phyloP scores from a whole-genome alignment of 2,888 invertebrate species.

The Drosophila paramelanica region DNA sequence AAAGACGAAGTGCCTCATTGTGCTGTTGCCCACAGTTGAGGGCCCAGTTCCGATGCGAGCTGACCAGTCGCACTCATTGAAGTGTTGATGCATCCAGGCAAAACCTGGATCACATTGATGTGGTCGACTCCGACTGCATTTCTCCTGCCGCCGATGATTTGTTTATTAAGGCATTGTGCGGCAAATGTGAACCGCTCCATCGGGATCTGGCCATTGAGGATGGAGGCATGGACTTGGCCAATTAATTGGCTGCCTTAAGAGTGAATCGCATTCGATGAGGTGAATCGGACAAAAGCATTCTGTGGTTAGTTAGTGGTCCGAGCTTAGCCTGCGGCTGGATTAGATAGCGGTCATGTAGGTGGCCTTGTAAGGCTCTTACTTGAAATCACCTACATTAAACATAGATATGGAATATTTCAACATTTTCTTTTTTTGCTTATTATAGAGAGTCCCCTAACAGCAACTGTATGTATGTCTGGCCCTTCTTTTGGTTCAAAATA shows the following conservation, averaged over 20 bases:
- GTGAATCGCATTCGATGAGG: constrained; percentile 6
- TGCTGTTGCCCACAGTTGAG: constrained; percentile 61
- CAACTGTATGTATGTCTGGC: not conserved
- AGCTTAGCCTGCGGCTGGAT: constrained; percentile 26
- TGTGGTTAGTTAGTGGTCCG: constrained; percentile 71
- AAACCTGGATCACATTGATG: constrained; percentile 51
- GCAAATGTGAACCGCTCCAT: constrained; percentile 26
- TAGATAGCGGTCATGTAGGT: not conserved
- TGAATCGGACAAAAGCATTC: constrained; percentile 59
- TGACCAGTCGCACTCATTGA: constrained; percentile 72
- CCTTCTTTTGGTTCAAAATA: not conserved
- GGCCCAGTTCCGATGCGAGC: constrained; percentile 46
- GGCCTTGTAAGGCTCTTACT: not conserved
- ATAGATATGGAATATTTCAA: too few species aligned
- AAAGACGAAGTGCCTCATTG: constrained; percentile 55
- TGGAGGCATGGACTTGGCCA: constrained; percentile 52
- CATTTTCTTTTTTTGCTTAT: too few species aligned
- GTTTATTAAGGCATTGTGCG: constrained; percentile 67
- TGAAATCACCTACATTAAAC: not conserved
- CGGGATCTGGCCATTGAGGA: constrained; percentile 40
- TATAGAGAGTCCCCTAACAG: not conserved
- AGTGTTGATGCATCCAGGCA: constrained; percentile 80
- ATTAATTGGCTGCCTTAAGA: constrained; percentile 61
- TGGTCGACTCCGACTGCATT: constrained; percentile 31
- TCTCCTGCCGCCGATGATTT: constrained; percentile 47